Conservation (phyloP, 2,797 vertebrate genomes). For the Peromyscus attwateri region DNA sequence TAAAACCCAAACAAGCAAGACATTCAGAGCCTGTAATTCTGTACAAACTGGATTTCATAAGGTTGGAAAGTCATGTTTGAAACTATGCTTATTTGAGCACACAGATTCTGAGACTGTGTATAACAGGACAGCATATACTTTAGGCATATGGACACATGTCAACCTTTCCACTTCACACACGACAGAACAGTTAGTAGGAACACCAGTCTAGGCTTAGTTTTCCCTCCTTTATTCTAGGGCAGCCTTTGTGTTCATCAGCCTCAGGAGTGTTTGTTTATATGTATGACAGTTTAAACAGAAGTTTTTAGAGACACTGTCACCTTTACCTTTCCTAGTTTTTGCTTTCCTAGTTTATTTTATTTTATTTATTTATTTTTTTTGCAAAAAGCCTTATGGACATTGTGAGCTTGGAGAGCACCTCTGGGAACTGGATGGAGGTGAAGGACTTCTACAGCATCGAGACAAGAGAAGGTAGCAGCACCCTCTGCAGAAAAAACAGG, state of each 20-base stretch:
- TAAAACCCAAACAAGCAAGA: neutral
- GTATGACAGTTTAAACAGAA: conserved; percentile 5
- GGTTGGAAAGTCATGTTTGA: neutral
- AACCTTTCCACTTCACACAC: conserved; percentile 4
- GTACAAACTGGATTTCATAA: neutral
- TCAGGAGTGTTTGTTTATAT: conserved; percentile 46
- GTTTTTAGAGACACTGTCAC: conserved; percentile 33
- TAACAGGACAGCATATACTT: neutral
- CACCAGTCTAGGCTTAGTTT: conserved; percentile 48
- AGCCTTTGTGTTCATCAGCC: conserved; percentile 33
- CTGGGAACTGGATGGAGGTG: neutral
- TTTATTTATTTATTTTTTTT: too few relatives aligned
- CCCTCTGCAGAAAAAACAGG: neutral
- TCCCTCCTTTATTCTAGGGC: conserved; percentile 39
- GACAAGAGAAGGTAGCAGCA: neutral
- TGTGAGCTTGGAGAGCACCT: neutral
- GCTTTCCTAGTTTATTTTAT: conserved; percentile 15
- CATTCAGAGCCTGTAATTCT: neutral
- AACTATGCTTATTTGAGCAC: neutral
- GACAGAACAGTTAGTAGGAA: neutral
- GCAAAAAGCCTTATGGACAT: neutral
- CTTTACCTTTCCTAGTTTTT: conserved; percentile 53
- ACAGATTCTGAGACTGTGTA: neutral
- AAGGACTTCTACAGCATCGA: neutral
- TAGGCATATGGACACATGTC: neutral